Base-by-base conservation (phyloP, 2,888 invertebrate species). In the Tenodera sinensis region DNA sequence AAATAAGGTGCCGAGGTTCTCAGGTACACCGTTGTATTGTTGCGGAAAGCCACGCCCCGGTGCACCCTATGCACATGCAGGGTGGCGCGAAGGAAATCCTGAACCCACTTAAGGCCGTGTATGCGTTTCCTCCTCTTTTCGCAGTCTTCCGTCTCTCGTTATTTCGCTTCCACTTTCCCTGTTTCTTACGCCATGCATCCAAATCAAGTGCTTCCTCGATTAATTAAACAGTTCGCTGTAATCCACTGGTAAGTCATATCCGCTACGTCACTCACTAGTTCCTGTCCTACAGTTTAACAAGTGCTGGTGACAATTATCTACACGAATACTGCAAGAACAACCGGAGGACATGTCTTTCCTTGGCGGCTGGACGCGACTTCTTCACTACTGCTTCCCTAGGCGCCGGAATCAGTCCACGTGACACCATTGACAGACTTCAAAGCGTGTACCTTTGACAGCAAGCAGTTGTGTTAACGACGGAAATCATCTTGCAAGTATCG, bases 401-500 rank as follows among this genome's bases (percentile, higher is more conserved):
- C 20, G 54, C 54, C 54, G 54, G 54, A 71, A 71, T 71, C 54
- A 20, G 54, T 71, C 54, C 54, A 71, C 54, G 54, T 71, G 54
- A 71, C 54, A 71, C 54, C 54, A 71, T 71, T 30, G 71, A 30
- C 28, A 83, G 89, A 47, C 83, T 83, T 42, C 81, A 47, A 28
- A 42, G 20, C 47, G 42, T 47, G 84, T 86, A 34, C 84, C 27
- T 42, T 84, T 82, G 34, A 82, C 54, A 83, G 87, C 83, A 81
- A 83, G 86, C 84, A 86, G 89, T 47, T 89, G 89, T 87, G 83
- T 83, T 28, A 87, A 83, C 83, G 88, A 83, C 90, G 90, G 90
- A 89, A 88, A 88, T 90, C 84, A 89, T 89, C 83, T 89, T 83
- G 88, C 89, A 85, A 90, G 89, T 89, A 71, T 71, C 54, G 20